Evolutionary conservation across 92 coral and sea anemone genomes (phyloP).

Genomic region (Micromussa lordhowensis): DNA sequence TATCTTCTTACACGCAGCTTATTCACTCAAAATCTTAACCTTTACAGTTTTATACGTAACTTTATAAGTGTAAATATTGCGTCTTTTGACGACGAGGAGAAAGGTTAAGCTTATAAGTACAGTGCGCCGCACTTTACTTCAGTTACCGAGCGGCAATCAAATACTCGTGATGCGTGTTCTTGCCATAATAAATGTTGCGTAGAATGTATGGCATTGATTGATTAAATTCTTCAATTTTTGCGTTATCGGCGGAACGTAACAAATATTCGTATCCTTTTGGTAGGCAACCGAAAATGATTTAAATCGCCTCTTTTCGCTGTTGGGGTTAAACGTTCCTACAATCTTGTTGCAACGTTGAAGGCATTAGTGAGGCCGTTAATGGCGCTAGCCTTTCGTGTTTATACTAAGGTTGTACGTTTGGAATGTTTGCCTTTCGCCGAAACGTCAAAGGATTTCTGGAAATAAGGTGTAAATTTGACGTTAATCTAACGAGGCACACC

Average conservation of each 20-base stretch:
- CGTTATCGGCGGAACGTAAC: background rate
- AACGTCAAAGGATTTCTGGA: background rate
- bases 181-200: background rate
- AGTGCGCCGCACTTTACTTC: slow-evolving; percentile 5
- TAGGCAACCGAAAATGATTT: background rate
- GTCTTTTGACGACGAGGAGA: slow-evolving; percentile 16
- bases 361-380: background rate
- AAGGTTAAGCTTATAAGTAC: slow-evolving; percentile 21
- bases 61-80: slow-evolving; percentile 20
- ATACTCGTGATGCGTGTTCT: background rate
- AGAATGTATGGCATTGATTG: background rate
- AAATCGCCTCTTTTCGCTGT: background rate
- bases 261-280: slow-evolving; percentile 3
- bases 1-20: slow-evolving; percentile 39
- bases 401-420: background rate
- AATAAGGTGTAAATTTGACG: slow-evolving; percentile 5
- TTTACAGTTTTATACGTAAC: slow-evolving; percentile 25
- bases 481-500: slow-evolving; percentile 11
- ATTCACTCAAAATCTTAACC: slow-evolving; percentile 20
- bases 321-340: background rate
- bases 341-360: background rate
- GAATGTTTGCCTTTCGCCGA: background rate
- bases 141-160: background rate
- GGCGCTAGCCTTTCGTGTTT: background rate
- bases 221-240: background rate